These are phyloP conservation scores for Melanotaenia nigrans DNA, from an alignment of 2,797 vertebrate genomes.

Conservation along the genomic window DNA sequence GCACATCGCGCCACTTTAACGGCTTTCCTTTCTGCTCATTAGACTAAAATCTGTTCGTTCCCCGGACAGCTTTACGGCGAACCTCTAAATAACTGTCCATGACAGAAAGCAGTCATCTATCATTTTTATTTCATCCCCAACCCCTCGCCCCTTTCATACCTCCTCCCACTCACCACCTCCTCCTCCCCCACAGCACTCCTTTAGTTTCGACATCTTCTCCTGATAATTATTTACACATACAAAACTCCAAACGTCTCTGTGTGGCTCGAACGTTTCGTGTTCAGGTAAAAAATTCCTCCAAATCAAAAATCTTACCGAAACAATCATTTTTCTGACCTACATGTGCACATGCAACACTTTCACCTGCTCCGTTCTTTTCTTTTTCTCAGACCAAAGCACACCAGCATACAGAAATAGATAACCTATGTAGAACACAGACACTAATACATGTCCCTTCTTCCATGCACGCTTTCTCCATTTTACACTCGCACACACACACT, in stretches of 20 bases:
- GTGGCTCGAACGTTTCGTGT: background rate
- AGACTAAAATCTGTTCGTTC: constrained; percentile 88
- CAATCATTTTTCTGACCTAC: constrained; percentile 30
- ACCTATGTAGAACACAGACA: constrained; percentile 70
- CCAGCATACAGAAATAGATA: constrained; percentile 66
- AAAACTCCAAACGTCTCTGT: constrained; percentile 10
- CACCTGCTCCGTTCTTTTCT: constrained; percentile 33
- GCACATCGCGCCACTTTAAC: constrained; percentile 85
- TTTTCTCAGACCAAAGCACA: constrained; percentile 52
- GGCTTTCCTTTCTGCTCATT: constrained; percentile 87
- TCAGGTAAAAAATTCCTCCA: constrained; percentile 8
- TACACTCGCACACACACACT: constrained; percentile 41
- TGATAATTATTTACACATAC: constrained; percentile 57
- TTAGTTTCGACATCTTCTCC: constrained; percentile 60
- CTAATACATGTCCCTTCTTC: constrained; percentile 57
- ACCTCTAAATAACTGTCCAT: constrained; percentile 86
- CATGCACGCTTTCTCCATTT: constrained; percentile 59
- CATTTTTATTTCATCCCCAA: constrained; percentile 85
- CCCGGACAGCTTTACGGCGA: constrained; percentile 85
- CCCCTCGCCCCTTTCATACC: constrained; percentile 56
- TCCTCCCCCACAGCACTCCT: constrained; percentile 39
- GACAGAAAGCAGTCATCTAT: constrained; percentile 86
- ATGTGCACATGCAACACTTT: constrained; percentile 15
- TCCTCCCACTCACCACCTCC: constrained; percentile 29
- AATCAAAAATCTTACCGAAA: constrained; percentile 27